These are phyloP conservation scores for Enteromius fasciolatus DNA, from an alignment of 2,797 vertebrate genomes.

Conservation along the genomic window DNA sequence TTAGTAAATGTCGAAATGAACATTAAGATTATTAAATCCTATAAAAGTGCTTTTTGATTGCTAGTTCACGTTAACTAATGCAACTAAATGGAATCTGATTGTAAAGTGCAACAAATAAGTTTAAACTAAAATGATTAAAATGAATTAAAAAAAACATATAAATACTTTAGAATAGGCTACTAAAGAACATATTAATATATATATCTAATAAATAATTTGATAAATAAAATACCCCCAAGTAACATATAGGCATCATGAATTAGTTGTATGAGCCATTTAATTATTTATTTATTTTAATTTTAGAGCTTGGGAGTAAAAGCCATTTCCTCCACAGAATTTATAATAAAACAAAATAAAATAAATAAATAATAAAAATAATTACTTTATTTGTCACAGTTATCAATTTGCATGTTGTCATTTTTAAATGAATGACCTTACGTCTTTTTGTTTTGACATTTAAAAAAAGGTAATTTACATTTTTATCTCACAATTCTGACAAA, in stretches of 20 bases:
- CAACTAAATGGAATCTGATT: too few species aligned
- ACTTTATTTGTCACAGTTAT: neutral
- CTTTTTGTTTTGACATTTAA: too few species aligned
- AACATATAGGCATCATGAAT: neutral
- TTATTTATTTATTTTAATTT: neutral
- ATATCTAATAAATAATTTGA: too few species aligned
- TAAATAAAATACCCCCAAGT: too few species aligned
- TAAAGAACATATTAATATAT: too few species aligned
- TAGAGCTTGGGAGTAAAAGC: neutral
- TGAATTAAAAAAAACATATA: too few species aligned
- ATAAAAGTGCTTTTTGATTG: neutral
- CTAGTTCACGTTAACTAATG: neutral
- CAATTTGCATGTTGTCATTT: neutral
- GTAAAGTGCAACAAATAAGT: too few species aligned
- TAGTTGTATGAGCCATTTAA: neutral
- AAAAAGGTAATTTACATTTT: neutral
- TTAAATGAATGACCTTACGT: neutral
- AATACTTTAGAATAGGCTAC: too few species aligned
- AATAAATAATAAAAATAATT: neutral
- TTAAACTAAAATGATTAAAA: too few species aligned
- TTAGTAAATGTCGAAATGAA: neutral
- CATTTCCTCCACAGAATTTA: neutral
- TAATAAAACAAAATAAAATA: too few species aligned
- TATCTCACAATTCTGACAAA: neutral
- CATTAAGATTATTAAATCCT: neutral